These are phyloP conservation scores for Drosophila stalkeri DNA, from an alignment of 2,888 invertebrate species.

Conservation along the genomic window DNA sequence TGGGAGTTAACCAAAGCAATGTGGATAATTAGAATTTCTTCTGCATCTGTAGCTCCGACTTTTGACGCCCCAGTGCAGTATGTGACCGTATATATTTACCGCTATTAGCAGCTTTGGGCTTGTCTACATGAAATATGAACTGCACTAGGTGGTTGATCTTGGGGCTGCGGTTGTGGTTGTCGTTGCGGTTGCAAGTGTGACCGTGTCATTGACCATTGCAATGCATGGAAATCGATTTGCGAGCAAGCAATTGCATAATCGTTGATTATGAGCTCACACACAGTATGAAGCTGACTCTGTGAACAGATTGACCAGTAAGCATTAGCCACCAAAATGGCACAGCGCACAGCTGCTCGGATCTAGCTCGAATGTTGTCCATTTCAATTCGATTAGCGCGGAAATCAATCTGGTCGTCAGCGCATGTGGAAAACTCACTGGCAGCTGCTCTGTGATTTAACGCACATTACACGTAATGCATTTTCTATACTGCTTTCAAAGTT, in stretches of 20 bases:
- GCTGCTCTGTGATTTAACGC: slow-evolving; percentile 73
- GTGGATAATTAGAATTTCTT: slow-evolving; percentile 65
- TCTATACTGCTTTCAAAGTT: slow-evolving; percentile 59
- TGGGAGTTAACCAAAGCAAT: slow-evolving; percentile 37
- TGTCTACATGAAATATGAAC: slow-evolving; percentile 40
- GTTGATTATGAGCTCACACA: slow-evolving; percentile 60
- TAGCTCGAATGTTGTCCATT: slow-evolving; percentile 57
- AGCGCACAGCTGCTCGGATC: slow-evolving; percentile 47
- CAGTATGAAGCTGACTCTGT: slow-evolving; percentile 5
- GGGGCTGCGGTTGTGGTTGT: slow-evolving; percentile 4
- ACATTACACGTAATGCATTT: slow-evolving; percentile 75
- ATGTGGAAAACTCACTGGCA: slow-evolving; percentile 50
- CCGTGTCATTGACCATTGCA: slow-evolving; percentile 68
- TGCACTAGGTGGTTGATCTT: slow-evolving; percentile 14
- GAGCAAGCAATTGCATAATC: slow-evolving; percentile 72
- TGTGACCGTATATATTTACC: slow-evolving; percentile 49
- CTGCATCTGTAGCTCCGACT: slow-evolving; percentile 55
- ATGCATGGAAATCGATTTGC: slow-evolving; percentile 75
- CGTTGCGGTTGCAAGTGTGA: slow-evolving; percentile 25
- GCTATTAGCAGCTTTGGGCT: slow-evolving; percentile 39
- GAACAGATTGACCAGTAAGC: slow-evolving; percentile 1
- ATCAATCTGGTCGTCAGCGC: slow-evolving; percentile 67
- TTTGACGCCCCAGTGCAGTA: slow-evolving; percentile 67
- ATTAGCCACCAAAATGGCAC: slow-evolving; percentile 45
- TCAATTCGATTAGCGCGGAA: slow-evolving; percentile 77